Percentiles rank a stretch among this genome's conserved stretches.
Evolutionary conservation across 1,140 invertebrate genomes (phyloP).

Genomic region (Macrobrachium rosenbergii): DNA sequence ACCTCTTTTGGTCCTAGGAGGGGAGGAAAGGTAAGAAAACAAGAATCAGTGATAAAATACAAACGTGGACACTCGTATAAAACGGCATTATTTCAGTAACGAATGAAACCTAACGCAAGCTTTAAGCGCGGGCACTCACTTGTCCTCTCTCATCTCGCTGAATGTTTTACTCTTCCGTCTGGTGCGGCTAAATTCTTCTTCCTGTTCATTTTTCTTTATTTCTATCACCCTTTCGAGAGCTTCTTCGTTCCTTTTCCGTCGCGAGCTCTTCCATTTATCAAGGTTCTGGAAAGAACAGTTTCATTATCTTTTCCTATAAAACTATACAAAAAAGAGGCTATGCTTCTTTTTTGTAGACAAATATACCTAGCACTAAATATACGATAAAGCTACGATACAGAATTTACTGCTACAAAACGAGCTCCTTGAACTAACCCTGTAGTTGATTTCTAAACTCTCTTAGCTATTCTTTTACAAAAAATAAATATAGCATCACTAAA

Average conservation of each 20-base stretch:
- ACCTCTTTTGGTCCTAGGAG: constrained; percentile 72
- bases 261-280: constrained; percentile 93
- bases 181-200: constrained; percentile 76
- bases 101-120: neutral
- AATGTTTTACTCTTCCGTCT: constrained; percentile 87
- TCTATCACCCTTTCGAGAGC: constrained; percentile 90
- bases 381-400: no score
- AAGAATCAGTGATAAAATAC: neutral
- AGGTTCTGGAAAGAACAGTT: constrained; percentile 78
- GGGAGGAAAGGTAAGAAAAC: neutral
- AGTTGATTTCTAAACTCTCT: no score
- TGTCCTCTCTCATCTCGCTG: constrained; percentile 93
- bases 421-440: no score
- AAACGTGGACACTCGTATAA: neutral
- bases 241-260: constrained; percentile 90
- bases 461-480: no score
- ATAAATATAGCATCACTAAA: no score
- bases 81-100: neutral
- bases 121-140: constrained; percentile 72
- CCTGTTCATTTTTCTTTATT: constrained; percentile 86
- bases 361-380: no score
- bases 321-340: neutral
- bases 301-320: neutral
- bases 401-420: no score
- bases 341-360: neutral